Conservation (phyloP, 2,113 vertebrate genomes). For the Platichthys flesus region DNA sequence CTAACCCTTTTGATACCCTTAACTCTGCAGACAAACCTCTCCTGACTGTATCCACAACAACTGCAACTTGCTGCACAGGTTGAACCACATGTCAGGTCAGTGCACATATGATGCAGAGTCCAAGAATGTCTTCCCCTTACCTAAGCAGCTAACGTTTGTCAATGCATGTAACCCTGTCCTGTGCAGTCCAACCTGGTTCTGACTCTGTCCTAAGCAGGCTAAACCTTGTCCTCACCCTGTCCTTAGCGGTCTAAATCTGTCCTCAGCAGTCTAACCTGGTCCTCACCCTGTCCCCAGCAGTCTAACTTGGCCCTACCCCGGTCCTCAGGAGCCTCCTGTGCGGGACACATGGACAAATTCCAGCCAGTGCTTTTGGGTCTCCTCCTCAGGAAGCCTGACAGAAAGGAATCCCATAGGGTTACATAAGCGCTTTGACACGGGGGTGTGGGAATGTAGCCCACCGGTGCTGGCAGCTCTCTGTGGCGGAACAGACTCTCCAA, state of each 20-base stretch:
- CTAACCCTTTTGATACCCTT: too few relatives aligned
- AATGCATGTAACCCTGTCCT: neutral
- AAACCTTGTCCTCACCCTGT: neutral
- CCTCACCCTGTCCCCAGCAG: too few relatives aligned
- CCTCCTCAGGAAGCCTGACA: slow-evolving; percentile 43
- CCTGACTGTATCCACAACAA: neutral
- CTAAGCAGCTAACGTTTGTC: too few relatives aligned
- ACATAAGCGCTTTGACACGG: slow-evolving; percentile 68
- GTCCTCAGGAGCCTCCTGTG: neutral
- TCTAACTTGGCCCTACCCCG: neutral
- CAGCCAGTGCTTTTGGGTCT: slow-evolving; percentile 21
- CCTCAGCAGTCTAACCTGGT: too few relatives aligned
- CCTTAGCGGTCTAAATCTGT: neutral
- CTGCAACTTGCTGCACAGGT: neutral
- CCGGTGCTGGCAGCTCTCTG: slow-evolving; percentile 6
- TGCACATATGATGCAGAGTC: neutral
- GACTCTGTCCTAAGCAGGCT: too few relatives aligned
- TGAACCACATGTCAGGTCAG: neutral
- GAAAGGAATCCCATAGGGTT: slow-evolving; percentile 67
- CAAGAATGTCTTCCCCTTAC: neutral
- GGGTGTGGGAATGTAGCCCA: slow-evolving; percentile 14
- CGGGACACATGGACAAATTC: slow-evolving; percentile 32
- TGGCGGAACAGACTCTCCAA: neutral
- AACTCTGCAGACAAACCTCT: neutral
- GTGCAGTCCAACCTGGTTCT: neutral